A percentile compares a stretch with the other conserved stretches of the same genome.
Conservation (phyloP, 1,140 invertebrate genomes). For the Cephus cinctus region DNA sequence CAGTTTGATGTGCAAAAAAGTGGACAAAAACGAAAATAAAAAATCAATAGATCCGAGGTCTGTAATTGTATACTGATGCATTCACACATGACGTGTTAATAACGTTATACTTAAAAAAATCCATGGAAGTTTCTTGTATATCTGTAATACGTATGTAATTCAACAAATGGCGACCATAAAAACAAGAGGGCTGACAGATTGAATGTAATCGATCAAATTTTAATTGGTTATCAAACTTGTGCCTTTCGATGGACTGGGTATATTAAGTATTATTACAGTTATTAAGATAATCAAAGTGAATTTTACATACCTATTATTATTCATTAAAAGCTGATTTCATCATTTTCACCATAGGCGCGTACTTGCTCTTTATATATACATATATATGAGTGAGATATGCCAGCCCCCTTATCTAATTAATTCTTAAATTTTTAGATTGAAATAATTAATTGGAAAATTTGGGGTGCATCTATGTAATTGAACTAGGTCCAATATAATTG, state of each 20-base stretch:
- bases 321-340: background rate
- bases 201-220: slow-evolving; percentile 32
- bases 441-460: background rate
- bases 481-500: too few relatives aligned
- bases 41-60: background rate
- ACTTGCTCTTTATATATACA: too few relatives aligned
- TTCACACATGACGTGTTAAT: background rate
- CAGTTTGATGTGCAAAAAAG: too few relatives aligned
- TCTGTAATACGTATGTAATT: background rate
- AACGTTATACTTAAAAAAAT: background rate
- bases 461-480: too few relatives aligned
- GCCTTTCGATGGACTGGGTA: slow-evolving; percentile 48
- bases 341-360: background rate
- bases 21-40: slow-evolving; percentile 2
- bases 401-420: slow-evolving; percentile 4
- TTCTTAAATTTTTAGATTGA: slow-evolving; percentile 9
- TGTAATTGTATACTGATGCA: slow-evolving; percentile 1
- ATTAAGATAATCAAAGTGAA: slow-evolving; percentile 11
- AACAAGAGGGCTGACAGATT: slow-evolving; percentile 7
- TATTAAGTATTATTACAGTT: slow-evolving; percentile 32
- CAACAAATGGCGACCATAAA: background rate
- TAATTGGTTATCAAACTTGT: slow-evolving; percentile 52
- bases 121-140: background rate
- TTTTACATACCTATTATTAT: too few relatives aligned
- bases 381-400: background rate